Evolutionary conservation across 2,888 invertebrate species (phyloP).

Genomic region (Amiota communis): DNA sequence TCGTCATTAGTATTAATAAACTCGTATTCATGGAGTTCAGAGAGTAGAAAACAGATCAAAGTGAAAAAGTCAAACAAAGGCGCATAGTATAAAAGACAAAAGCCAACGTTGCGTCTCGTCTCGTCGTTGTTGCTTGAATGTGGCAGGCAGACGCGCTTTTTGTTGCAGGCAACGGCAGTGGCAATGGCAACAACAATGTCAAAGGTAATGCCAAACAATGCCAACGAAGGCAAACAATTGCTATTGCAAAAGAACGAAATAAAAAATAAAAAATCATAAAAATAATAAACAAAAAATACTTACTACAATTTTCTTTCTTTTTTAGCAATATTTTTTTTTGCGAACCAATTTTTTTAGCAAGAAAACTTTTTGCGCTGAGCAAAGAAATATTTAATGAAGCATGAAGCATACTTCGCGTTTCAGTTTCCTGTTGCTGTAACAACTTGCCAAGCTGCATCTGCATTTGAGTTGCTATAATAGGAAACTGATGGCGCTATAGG

Average conservation of each 20-base stretch:
- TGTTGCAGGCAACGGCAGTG: constrained; percentile 52
- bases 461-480: not conserved
- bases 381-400: constrained; percentile 41
- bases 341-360: no score
- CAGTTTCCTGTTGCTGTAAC: constrained; percentile 50
- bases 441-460: not conserved
- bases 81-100: constrained; percentile 54
- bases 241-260: constrained; percentile 37
- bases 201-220: constrained; percentile 57
- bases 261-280: constrained; percentile 30
- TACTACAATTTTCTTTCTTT: no score
- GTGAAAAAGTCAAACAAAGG: constrained; percentile 52
- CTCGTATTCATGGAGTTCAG: constrained; percentile 34
- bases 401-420: constrained; percentile 56
- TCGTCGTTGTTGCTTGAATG: constrained; percentile 48
- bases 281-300: constrained; percentile 12
- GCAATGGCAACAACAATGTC: constrained; percentile 41
- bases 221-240: constrained; percentile 62
- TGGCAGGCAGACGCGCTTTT: constrained; percentile 53
- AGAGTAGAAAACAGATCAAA: constrained; percentile 51
- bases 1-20: constrained; percentile 29
- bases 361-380: not conserved
- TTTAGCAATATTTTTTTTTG: no score
- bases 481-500: not conserved
- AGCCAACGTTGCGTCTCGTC: constrained; percentile 34